phyloP scores from a whole-genome alignment of 2,797 vertebrate species.

The Prionace glauca region DNA sequence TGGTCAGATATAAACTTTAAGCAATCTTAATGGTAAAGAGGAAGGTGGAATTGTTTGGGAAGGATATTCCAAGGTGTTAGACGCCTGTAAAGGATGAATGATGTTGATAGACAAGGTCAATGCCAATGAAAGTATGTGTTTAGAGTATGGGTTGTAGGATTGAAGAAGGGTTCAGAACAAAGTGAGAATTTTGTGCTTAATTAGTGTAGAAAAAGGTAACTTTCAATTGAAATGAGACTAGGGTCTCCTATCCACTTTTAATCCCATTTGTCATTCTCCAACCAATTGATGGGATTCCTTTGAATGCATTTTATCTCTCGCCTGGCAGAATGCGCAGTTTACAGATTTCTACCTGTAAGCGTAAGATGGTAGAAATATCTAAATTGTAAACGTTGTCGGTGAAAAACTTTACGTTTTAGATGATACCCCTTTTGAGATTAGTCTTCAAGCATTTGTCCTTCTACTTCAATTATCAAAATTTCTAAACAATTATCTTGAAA shows the following conservation, averaged over 20 bases:
- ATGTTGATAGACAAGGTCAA: neutral
- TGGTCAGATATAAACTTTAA: neutral
- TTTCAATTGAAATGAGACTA: neutral
- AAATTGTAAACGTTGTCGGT: neutral
- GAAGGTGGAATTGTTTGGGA: neutral
- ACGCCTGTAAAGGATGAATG: neutral
- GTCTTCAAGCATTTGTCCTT: neutral
- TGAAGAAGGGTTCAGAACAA: neutral
- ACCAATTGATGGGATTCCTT: neutral
- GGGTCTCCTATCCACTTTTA: neutral
- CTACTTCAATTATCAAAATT: neutral
- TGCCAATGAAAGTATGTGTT: neutral
- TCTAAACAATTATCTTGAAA: neutral
- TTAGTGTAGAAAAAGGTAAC: neutral
- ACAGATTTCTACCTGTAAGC: neutral
- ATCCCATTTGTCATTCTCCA: neutral
- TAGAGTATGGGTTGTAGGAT: neutral
- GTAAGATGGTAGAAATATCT: neutral
- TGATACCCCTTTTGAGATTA: neutral
- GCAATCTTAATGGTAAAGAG: neutral
- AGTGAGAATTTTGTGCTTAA: neutral
- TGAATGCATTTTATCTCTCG: neutral
- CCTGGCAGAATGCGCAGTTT: neutral
- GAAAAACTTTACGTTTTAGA: neutral
- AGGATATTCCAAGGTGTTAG: neutral